Percentiles rank a stretch among this genome's conserved stretches.
Evolutionary conservation across 1,140 invertebrate species (phyloP).

Genomic region (Drosophila nigromelanica): DNA sequence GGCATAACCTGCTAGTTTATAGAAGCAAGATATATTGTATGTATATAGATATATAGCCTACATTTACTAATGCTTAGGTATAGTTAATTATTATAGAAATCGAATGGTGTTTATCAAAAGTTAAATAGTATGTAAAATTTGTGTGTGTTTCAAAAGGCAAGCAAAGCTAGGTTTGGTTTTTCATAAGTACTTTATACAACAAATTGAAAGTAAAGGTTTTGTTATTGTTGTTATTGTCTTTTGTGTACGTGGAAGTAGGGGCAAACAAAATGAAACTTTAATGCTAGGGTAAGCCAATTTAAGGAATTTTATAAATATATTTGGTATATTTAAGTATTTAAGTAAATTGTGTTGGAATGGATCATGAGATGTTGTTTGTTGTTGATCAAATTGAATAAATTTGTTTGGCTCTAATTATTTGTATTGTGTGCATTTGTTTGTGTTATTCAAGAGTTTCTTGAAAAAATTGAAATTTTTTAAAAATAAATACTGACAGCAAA

Average conservation of each 20-base stretch:
- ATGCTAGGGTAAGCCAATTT: conserved; percentile 35
- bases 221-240: conserved; percentile 41
- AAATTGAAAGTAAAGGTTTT: conserved; percentile 31
- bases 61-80: conserved; percentile 25
- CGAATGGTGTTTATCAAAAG: conserved; percentile 60
- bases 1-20: conserved; percentile 8
- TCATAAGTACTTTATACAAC: conserved; percentile 50
- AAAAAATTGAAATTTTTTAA: background rate
- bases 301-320: conserved; percentile 26
- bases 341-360: conserved; percentile 37
- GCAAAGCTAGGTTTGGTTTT: conserved; percentile 51
- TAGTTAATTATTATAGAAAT: conserved; percentile 30
- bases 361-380: conserved; percentile 45
- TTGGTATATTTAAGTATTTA: conserved; percentile 1
- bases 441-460: conserved; percentile 21
- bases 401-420: conserved; percentile 26
- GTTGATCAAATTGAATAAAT: conserved; percentile 23
- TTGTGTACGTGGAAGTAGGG: conserved; percentile 33
- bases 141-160: conserved; percentile 55
- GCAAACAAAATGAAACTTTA: conserved; percentile 62
- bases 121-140: conserved; percentile 38
- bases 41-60: conserved; percentile 23
- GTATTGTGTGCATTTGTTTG: conserved; percentile 33
- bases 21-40: conserved; percentile 5
- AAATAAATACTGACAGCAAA: conserved; percentile 16